Conservation (phyloP, 2,113 vertebrate genomes). For the Mesocricetus auratus region DNA sequence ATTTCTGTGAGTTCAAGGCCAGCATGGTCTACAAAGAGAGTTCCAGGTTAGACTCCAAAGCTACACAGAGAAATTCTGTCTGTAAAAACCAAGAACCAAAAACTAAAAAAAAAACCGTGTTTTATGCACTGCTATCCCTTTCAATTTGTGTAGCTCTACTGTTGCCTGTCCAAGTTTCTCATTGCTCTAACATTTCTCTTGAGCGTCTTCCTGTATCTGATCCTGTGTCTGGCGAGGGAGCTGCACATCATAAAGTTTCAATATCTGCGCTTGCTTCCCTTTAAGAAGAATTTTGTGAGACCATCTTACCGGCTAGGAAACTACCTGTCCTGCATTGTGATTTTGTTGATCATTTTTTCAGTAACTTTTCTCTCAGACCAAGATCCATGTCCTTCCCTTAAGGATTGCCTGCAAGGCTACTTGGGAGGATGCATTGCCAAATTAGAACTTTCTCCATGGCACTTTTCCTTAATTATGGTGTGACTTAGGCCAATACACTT, state of each 20-base stretch:
- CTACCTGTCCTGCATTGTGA: neutral
- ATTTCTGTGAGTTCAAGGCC: neutral
- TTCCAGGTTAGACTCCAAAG: neutral
- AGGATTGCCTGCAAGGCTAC: neutral
- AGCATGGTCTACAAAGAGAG: neutral
- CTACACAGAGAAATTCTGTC: neutral
- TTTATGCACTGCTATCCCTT: neutral
- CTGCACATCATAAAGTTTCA: neutral
- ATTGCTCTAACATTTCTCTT: accelerated
- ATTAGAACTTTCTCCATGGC: neutral
- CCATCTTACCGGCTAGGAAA: neutral
- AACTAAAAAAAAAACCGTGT: neutral
- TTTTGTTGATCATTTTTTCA: neutral
- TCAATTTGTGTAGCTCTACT: neutral
- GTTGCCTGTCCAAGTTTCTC: neutral
- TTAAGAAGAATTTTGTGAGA: neutral
- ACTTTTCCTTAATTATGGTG: neutral
- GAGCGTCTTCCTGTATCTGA: neutral
- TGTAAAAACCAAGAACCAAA: neutral
- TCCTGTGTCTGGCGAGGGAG: too few relatives aligned
- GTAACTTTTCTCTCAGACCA: neutral
- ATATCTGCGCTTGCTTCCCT: neutral
- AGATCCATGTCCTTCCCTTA: neutral
- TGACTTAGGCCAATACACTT: neutral
- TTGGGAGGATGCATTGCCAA: neutral